phyloP scores from a whole-genome alignment of 1,140 invertebrate species.

The Periplaneta americana region DNA sequence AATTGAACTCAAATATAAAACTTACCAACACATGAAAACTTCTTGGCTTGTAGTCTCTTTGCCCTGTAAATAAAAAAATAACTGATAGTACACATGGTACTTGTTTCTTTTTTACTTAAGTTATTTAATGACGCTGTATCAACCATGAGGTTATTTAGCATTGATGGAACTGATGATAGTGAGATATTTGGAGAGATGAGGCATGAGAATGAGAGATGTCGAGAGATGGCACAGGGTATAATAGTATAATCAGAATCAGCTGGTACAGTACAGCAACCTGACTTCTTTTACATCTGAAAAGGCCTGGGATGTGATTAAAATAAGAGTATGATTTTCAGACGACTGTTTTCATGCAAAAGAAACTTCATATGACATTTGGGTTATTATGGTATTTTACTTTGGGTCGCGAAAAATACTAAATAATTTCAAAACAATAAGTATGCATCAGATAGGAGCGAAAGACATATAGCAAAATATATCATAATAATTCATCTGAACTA shows the following conservation, averaged over 20 bases:
- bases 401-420: too few relatives aligned
- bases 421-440: not conserved
- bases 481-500: slow-evolving; percentile 37
- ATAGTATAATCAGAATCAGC: too few relatives aligned
- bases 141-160: too few relatives aligned
- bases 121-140: not conserved
- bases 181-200: too few relatives aligned
- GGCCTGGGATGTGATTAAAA: not conserved
- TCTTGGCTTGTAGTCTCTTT: not conserved
- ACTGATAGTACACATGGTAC: not conserved
- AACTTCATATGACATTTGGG: too few relatives aligned
- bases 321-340: not conserved
- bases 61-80: not conserved
- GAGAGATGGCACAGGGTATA: too few relatives aligned
- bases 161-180: too few relatives aligned
- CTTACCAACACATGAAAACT: not conserved
- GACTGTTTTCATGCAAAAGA: not conserved
- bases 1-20: not conserved
- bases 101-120: too few relatives aligned
- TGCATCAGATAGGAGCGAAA: slow-evolving; percentile 42
- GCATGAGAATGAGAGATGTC: too few relatives aligned
- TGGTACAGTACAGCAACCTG: not conserved
- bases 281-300: not conserved
- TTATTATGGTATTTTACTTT: too few relatives aligned
- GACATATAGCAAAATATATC: slow-evolving; percentile 30